Percentiles rank a stretch among this genome's conserved stretches.
phyloP scores from a whole-genome alignment of 2,113 vertebrate genomes.

The Ceratotherium simum region DNA sequence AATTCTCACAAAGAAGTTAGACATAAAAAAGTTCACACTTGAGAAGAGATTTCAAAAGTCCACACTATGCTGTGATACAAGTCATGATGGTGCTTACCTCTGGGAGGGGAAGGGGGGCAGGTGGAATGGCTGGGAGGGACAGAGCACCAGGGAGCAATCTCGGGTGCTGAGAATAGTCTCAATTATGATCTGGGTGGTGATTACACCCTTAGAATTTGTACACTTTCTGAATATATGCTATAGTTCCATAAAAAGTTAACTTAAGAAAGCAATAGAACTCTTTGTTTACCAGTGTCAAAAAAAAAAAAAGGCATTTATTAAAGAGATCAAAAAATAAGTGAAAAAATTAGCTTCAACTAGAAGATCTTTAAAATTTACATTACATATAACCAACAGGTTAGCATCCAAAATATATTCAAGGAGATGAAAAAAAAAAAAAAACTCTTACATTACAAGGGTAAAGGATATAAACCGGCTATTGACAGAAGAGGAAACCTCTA shows the following conservation, averaged over 20 bases:
- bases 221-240: neutral
- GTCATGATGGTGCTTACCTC: neutral
- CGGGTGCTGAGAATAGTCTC: neutral
- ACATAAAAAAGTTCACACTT: neutral
- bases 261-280: neutral
- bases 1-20: neutral
- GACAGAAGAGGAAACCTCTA: neutral
- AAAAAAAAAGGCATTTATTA: neutral
- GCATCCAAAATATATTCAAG: neutral
- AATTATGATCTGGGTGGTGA: neutral
- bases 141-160: neutral
- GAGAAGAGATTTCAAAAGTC: neutral
- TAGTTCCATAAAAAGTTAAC: neutral
- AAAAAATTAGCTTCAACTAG: neutral
- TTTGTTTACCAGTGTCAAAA: neutral
- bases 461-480: neutral
- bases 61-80: neutral
- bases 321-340: neutral
- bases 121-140: neutral
- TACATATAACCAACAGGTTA: neutral
- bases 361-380: neutral
- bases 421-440: neutral
- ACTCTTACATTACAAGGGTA: neutral
- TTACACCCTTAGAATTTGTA: neutral
- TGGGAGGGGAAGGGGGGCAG: neutral